Evolutionary conservation across 2,888 invertebrate genomes (phyloP).

Genomic region (Dastarcus helophoroides): DNA sequence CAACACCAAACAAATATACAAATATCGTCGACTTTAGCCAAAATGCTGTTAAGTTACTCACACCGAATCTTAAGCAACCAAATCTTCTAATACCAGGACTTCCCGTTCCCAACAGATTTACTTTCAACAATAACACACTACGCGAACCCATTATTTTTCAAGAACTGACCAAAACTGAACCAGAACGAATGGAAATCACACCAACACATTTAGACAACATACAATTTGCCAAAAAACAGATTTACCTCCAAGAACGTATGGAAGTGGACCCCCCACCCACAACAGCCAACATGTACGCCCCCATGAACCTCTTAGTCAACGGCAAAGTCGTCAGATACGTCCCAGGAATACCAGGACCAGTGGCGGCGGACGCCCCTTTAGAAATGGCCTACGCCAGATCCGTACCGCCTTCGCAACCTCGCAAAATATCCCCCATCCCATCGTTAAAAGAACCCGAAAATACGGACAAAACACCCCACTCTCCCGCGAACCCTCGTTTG

Average conservation of each 20-base stretch:
- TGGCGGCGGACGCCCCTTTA: slow-evolving; percentile 34
- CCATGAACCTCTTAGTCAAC: slow-evolving; percentile 43
- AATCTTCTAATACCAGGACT: slow-evolving; percentile 26
- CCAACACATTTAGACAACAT: not conserved
- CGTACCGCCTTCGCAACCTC: slow-evolving; percentile 14
- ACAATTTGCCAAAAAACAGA: no score
- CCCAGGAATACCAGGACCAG: slow-evolving; percentile 77
- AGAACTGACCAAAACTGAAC: slow-evolving; percentile 6
- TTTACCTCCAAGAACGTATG: slow-evolving; percentile 2
- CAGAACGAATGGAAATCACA: slow-evolving; percentile 2
- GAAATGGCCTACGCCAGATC: slow-evolving; percentile 15
- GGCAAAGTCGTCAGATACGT: slow-evolving; percentile 76
- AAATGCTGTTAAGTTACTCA: slow-evolving; percentile 34
- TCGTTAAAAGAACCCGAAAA: slow-evolving; percentile 1
- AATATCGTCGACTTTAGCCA: slow-evolving; percentile 37
- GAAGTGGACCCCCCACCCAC: slow-evolving; percentile 9
- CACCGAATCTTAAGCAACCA: slow-evolving; percentile 35
- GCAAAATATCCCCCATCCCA: slow-evolving; percentile 4
- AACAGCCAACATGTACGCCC: slow-evolving; percentile 37
- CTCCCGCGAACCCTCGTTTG: slow-evolving; percentile 10
- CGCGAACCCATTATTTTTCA: slow-evolving; percentile 6
- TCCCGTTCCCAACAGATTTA: slow-evolving; percentile 22
- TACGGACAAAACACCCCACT: slow-evolving; percentile 3
- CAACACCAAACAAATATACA: slow-evolving; percentile 22
- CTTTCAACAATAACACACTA: slow-evolving; percentile 7